Percentiles rank a stretch among this genome's conserved stretches.
These are phyloP conservation scores for Ophioderma brevispina DNA, from an alignment of 35 echinoderm and acorn worm genomes.

Conservation along the genomic window DNA sequence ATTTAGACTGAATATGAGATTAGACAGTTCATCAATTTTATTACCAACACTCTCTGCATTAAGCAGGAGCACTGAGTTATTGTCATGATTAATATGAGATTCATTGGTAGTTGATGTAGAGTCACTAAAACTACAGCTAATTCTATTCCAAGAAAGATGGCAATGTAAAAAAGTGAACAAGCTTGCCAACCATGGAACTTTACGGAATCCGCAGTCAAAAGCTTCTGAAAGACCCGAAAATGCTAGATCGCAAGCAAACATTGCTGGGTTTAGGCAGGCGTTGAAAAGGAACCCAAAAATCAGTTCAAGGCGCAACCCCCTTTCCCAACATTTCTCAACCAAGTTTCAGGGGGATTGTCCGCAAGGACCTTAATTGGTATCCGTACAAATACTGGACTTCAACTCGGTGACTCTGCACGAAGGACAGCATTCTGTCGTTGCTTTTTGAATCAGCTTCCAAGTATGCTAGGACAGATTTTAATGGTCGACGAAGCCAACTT, in stretches of 20 bases:
- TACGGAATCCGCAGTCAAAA: background rate
- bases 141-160: no score
- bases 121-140: background rate
- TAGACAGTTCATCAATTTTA: background rate
- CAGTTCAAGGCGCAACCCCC: background rate
- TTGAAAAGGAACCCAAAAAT: background rate
- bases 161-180: no score
- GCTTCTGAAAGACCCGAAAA: background rate
- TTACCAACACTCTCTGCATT: background rate
- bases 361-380: background rate
- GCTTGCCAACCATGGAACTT: background rate
- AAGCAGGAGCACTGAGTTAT: background rate
- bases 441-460: no score
- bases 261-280: background rate
- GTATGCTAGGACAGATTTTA: no score
- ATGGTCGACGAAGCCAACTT: no score
- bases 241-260: background rate
- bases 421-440: background rate
- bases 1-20: background rate
- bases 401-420: background rate
- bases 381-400: background rate
- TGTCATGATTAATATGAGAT: background rate
- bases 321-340: background rate
- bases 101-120: background rate
- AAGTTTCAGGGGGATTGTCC: background rate